Base-by-base conservation (phyloP, 2,797 vertebrate genomes). In the Forpus xanthops region DNA sequence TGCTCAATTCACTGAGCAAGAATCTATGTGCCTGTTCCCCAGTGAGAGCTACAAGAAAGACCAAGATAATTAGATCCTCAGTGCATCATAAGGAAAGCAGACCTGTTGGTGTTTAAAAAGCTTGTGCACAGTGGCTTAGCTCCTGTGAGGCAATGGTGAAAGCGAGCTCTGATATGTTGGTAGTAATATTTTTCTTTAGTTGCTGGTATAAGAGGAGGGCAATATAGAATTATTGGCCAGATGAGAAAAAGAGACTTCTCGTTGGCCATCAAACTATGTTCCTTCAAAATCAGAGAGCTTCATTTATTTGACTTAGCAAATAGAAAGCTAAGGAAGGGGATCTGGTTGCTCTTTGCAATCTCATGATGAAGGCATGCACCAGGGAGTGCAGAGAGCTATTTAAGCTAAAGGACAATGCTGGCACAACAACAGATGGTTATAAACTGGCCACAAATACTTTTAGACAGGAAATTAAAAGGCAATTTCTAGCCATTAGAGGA, bases 391-490 rank as follows among this genome's bases (percentile, higher is more conserved):
- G 71, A 73, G 33, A 83, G 61, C 33, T 90, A 31, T 75, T 87
- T 93, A 75, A 94, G 41, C 52, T 85, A 19, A 87, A 93, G 65
- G 65, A 87, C 86, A 92, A 35, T 93, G 84, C 49, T 96, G 86
- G 86, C 78, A 94, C 80, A 85, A 71, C 33, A 88, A 12, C 49
- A 83, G 71, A 30, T 44, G 70, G 42, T 23, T 65, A 76, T 25
- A 61, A 93, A 64, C 44, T 87, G 68, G 12, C 86, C 68, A 87
- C 6, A 15, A 74, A 87, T 90, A 90, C 56, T 93, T 89, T 87
- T 74, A 87, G 53, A 45, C 41, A 92, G 84, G 75, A 95, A 96
- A 93, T 94, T 92, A 90, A 93, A 93, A 90, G 81, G 53, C 71
- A 90, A 74, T 89, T 94, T 93, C 75, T 83, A 72, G 18, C 75